Evolutionary conservation across 1,140 invertebrate genomes (phyloP), one percentile per base, ranked within the genome.

Genomic region (Vanessa tameamea): DNA sequence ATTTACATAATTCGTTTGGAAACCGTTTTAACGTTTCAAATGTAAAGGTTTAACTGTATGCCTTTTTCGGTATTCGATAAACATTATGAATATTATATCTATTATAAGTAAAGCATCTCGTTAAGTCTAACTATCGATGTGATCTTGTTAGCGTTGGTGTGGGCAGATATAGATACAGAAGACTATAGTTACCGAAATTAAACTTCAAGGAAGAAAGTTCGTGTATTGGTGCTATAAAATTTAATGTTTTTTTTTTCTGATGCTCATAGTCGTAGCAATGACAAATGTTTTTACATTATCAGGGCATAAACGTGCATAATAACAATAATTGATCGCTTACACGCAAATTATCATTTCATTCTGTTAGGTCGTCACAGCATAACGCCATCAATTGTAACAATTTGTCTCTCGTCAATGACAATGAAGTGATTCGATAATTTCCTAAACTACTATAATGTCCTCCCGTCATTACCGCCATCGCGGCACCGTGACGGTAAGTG

Each of bases 371-470:
- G 57, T 64, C 57, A 61, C 23, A 37, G 72, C 66, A 64, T 67
- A 64, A 64, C 64, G 57, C 53, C 47, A 15, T 72, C 57, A 73
- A 73, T 73, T 73, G 76, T 74, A 67, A 69, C 70, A 76, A 57
- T 71, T 74, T 69, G 70, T 57, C 23, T 50, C 14, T 51, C 57
- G 61, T 55, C 75, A 57, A 67, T 77, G 68, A 77, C 64, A 59
- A 73, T 73, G 70, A 77, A 75, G 73, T 75, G 73, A 71, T 75
- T 71, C 68, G 68, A 75, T 75, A 75, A 75, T 75, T 70, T 57
- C 47, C 37, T 69, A 65, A 75, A 71, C 37, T 50, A 67, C 64
- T 71, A 66, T 66, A 71, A 71, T 71, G 73, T 61, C 48, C 47
- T 75, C 64, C 53, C 23, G 51, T 47, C 64, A 71, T 75, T 75